A percentile compares a stretch with the other conserved stretches of the same genome.
These are phyloP conservation scores for Danio kyathit DNA, from an alignment of 2,797 vertebrate genomes.

Conservation along the genomic window DNA sequence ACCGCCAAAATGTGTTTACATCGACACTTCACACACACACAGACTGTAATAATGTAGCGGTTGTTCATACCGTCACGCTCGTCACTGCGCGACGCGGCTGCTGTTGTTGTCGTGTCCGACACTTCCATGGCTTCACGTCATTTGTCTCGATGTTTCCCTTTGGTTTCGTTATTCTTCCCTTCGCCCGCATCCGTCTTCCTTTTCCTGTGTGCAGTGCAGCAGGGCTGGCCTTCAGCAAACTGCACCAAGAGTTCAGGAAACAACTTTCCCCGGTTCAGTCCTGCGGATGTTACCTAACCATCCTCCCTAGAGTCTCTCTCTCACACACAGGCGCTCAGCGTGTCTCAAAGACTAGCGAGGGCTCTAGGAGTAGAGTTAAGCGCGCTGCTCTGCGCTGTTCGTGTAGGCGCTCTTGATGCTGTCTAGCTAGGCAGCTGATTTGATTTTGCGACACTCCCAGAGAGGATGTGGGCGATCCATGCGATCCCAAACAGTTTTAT, in stretches of 20 bases:
- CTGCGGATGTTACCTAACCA: conserved; percentile 79
- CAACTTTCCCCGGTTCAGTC: conserved; percentile 82
- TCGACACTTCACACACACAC: neutral
- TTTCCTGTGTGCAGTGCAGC: conserved; percentile 38
- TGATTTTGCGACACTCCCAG: neutral
- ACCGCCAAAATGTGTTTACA: neutral
- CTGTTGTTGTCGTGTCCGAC: conserved; percentile 56
- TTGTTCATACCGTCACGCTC: conserved; percentile 40
- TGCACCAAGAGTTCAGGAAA: conserved; percentile 76
- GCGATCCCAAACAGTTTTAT: neutral
- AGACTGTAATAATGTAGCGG: neutral
- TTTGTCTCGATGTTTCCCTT: conserved; percentile 5
- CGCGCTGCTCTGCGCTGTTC: neutral
- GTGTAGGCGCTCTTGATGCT: neutral
- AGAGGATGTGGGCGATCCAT: neutral
- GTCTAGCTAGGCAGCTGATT: neutral
- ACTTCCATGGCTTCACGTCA: conserved; percentile 60
- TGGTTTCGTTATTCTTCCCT: conserved; percentile 16
- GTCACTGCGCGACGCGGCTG: conserved; percentile 52
- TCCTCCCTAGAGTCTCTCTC: conserved; percentile 69
- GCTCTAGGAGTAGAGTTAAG: neutral
- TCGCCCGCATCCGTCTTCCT: conserved; percentile 40
- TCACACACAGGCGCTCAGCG: neutral
- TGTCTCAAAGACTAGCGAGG: neutral
- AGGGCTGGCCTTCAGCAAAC: conserved; percentile 20